A percentile compares a stretch with the other conserved stretches of the same genome.
Evolutionary conservation across 2,113 vertebrate species (phyloP).

Genomic region (Scomber scombrus): DNA sequence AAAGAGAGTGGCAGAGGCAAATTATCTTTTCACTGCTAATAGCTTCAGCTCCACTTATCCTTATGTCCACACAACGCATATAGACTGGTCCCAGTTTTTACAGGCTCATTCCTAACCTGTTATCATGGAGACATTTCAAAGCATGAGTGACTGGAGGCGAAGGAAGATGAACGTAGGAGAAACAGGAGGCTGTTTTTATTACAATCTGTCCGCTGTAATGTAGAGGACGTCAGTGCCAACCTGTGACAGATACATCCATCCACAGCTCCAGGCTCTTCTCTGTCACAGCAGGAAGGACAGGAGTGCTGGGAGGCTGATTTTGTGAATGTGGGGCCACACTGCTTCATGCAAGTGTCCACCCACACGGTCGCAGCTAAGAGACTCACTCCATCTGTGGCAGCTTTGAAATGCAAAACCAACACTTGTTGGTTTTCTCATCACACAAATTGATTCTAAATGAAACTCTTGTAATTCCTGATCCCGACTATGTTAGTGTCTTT

Average conservation of each 20-base stretch:
- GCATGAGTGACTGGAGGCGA: constrained; percentile 31
- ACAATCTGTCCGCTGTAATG: constrained; percentile 38
- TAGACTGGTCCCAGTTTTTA: neutral
- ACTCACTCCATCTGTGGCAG: constrained; percentile 40
- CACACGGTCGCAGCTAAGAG: constrained; percentile 42
- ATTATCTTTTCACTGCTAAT: constrained; percentile 42
- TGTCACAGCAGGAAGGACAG: constrained; percentile 14
- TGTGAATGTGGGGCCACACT: constrained; percentile 44
- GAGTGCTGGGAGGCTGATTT: constrained; percentile 24
- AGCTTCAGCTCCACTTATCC: constrained; percentile 39
- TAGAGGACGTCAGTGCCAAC: constrained; percentile 28
- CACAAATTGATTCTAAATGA: neutral
- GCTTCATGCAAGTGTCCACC: constrained; percentile 51
- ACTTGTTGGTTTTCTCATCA: neutral
- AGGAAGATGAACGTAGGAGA: constrained; percentile 20
- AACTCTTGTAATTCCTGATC: neutral
- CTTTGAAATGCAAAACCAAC: constrained; percentile 16
- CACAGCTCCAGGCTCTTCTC: neutral
- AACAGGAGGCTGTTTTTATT: constrained; percentile 37
- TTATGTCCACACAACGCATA: constrained; percentile 4
- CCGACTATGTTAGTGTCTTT: no score
- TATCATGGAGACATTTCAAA: constrained; percentile 25
- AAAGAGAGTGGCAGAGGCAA: constrained; percentile 12
- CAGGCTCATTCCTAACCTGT: neutral
- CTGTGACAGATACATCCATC: constrained; percentile 20